Evolutionary conservation across 2,888 invertebrate genomes (phyloP).

Genomic region (Apeira syringaria): DNA sequence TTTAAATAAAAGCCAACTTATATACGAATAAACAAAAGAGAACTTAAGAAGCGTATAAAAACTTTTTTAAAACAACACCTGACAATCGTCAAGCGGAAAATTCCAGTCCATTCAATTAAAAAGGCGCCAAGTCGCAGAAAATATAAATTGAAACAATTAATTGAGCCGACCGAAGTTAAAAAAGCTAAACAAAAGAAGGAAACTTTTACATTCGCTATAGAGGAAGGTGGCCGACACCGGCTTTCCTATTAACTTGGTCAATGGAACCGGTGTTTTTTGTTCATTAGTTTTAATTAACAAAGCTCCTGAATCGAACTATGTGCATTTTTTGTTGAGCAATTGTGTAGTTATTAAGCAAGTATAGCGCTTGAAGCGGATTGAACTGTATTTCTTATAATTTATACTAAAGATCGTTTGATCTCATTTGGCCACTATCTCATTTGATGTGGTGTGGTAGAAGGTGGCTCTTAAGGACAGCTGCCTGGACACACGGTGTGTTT

Average conservation of each 20-base stretch:
- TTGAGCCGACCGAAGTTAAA: constrained; percentile 31
- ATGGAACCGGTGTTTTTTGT: constrained; percentile 29
- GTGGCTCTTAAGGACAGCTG: too few relatives aligned
- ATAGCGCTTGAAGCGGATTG: too few relatives aligned
- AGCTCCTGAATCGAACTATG: constrained; percentile 9
- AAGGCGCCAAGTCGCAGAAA: constrained; percentile 31
- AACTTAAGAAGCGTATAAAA: not conserved
- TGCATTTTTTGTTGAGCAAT: too few relatives aligned
- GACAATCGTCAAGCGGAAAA: constrained; percentile 25
- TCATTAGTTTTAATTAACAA: constrained; percentile 38
- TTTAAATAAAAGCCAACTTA: too few relatives aligned
- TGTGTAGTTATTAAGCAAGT: not conserved
- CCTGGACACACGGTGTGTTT: too few relatives aligned
- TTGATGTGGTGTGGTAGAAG: too few relatives aligned
- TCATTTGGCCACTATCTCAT: too few relatives aligned
- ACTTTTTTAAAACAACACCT: constrained; percentile 11
- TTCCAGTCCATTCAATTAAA: constrained; percentile 36
- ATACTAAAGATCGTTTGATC: too few relatives aligned
- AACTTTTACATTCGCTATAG: constrained; percentile 19
- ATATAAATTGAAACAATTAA: constrained; percentile 43
- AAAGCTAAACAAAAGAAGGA: constrained; percentile 13
- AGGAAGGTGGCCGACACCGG: constrained; percentile 17
- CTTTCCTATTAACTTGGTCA: constrained; percentile 35
- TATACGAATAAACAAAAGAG: not conserved
- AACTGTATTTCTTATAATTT: too few relatives aligned